Evolutionary conservation across 2,113 vertebrate genomes (phyloP).

Genomic region (Diadophis punctatus): DNA sequence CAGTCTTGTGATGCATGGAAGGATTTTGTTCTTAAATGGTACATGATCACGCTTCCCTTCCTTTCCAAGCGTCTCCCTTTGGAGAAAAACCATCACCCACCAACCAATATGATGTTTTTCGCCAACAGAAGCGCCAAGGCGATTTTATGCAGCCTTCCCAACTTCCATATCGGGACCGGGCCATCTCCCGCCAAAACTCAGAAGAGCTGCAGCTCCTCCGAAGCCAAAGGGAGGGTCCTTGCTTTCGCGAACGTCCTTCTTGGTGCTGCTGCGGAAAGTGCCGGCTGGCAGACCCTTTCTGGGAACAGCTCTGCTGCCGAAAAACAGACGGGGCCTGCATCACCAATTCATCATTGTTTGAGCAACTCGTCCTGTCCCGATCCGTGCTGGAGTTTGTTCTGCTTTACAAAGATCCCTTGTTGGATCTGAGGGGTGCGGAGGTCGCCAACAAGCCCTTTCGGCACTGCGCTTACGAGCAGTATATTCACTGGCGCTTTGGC

Average conservation of each 20-base stretch:
- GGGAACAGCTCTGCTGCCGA: slow-evolving; percentile 79
- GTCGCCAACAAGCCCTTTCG: slow-evolving; percentile 45
- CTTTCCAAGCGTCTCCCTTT: not conserved
- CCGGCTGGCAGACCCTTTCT: not conserved
- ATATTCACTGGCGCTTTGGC: slow-evolving; percentile 76
- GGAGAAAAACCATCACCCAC: not conserved
- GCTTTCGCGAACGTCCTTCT: not conserved
- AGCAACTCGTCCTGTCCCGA: slow-evolving; percentile 65
- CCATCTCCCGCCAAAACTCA: rapidly evolving
- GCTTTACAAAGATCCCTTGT: slow-evolving; percentile 73
- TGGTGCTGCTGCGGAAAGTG: slow-evolving; percentile 75
- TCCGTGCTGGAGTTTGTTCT: slow-evolving; percentile 63
- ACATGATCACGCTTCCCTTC: not conserved
- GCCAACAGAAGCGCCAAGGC: slow-evolving; percentile 52
- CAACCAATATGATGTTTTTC: slow-evolving; percentile 8
- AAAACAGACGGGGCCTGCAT: slow-evolving; percentile 58
- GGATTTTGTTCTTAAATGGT: not conserved
- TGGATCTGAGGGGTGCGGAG: not conserved
- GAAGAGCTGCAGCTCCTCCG: slow-evolving; percentile 28
- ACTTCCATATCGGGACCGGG: not conserved
- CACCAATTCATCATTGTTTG: slow-evolving; percentile 64
- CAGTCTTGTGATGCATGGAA: not conserved
- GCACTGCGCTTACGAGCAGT: slow-evolving; percentile 72
- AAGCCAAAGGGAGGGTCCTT: rapidly evolving
- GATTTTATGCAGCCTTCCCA: slow-evolving; percentile 35